Conservation (phyloP, 35 echinoderm and acorn worm genomes). For the Heliocidaris tuberculata region DNA sequence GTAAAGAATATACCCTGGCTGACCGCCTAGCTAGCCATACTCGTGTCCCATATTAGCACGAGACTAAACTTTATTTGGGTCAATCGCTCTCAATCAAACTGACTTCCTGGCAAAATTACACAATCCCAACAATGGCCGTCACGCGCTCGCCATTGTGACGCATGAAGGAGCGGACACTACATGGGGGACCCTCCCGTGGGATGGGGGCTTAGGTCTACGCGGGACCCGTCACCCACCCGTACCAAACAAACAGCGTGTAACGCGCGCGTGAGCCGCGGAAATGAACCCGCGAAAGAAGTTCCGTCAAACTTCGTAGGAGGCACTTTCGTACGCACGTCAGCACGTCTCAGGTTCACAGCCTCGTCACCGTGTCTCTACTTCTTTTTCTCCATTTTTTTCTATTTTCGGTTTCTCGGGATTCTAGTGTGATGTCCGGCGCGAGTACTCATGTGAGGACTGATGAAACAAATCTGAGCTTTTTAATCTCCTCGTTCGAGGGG, state of each 20-base stretch:
- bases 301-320: background rate
- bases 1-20: background rate
- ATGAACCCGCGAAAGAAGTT: slow-evolving; percentile 7
- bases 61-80: background rate
- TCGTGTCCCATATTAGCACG: background rate
- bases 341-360: background rate
- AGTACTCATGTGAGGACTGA: background rate
- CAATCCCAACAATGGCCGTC: background rate
- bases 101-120: slow-evolving; percentile 24
- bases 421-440: background rate
- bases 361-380: background rate
- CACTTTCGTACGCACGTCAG: background rate
- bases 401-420: background rate
- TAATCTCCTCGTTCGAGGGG: slow-evolving; percentile 33
- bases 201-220: background rate
- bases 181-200: background rate
- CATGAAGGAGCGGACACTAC: background rate
- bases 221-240: slow-evolving; percentile 29
- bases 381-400: background rate
- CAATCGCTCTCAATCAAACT: slow-evolving; percentile 28
- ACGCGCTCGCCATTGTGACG: background rate
- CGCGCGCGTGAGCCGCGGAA: slow-evolving; percentile 29
- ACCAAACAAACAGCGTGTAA: slow-evolving; percentile 20
- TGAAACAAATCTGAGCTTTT: slow-evolving; percentile 23
- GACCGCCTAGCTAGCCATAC: background rate